These are phyloP conservation scores for Tyto alba DNA, from an alignment of 2,113 vertebrate genomes.

Conservation along the genomic window DNA sequence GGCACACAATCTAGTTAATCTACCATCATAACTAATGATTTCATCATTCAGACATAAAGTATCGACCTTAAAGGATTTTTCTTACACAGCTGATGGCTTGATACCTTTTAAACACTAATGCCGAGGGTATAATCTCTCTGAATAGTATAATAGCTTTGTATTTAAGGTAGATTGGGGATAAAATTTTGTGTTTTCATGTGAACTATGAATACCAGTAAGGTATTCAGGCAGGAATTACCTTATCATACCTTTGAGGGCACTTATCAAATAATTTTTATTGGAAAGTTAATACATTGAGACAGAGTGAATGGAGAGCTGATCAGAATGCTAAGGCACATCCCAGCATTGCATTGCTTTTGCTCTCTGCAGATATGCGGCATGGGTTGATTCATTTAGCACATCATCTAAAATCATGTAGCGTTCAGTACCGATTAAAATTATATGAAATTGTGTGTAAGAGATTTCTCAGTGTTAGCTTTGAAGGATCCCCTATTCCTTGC, in stretches of 20 bases:
- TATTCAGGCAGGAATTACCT: slow-evolving; percentile 58
- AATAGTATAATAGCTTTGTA: slow-evolving; percentile 34
- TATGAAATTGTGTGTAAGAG: slow-evolving; percentile 51
- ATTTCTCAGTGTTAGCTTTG: slow-evolving; percentile 3
- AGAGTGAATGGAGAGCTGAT: slow-evolving; percentile 58
- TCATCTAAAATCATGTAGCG: slow-evolving; percentile 61
- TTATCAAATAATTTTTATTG: slow-evolving; percentile 65
- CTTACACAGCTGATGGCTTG: slow-evolving; percentile 16
- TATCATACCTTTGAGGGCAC: slow-evolving; percentile 57
- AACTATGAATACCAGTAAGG: slow-evolving; percentile 24
- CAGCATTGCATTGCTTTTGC: slow-evolving; percentile 33
- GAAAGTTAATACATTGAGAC: slow-evolving; percentile 61
- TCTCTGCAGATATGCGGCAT: slow-evolving; percentile 17
- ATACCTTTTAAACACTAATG: slow-evolving; percentile 33
- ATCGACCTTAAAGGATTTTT: slow-evolving; percentile 37
- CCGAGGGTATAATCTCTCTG: slow-evolving; percentile 36
- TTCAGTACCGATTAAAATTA: slow-evolving; percentile 58
- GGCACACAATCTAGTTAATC: slow-evolving; percentile 25
- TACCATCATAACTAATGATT: slow-evolving; percentile 28
- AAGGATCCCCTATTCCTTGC: slow-evolving; percentile 37
- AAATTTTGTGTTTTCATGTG: slow-evolving; percentile 49
- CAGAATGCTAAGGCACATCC: slow-evolving; percentile 61
- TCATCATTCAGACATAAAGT: slow-evolving; percentile 8
- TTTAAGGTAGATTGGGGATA: slow-evolving; percentile 55
- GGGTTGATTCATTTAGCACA: slow-evolving; percentile 71